Conservation (phyloP, 2,797 vertebrate genomes). For the Ficedula albicollis region DNA sequence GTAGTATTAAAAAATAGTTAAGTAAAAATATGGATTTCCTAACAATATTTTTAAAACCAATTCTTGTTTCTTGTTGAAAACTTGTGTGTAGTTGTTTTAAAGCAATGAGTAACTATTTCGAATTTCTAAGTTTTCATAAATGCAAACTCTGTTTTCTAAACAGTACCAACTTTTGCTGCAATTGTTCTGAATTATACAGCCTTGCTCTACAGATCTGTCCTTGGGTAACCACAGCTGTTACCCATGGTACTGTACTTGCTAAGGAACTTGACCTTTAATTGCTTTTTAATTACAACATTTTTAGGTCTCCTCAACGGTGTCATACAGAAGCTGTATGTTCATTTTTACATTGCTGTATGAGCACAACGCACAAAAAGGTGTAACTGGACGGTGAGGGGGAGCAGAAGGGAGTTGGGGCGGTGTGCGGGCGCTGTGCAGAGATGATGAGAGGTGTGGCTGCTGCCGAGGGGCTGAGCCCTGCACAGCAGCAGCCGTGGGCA, state of each 20-base stretch:
- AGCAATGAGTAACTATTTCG: not conserved
- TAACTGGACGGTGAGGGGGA: not conserved
- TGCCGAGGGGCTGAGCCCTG: not conserved
- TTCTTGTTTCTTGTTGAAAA: not conserved
- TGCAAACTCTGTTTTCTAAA: not conserved
- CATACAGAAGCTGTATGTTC: not conserved
- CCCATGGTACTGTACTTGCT: not conserved
- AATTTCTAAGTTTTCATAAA: not conserved
- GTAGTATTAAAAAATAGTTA: not conserved
- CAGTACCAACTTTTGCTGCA: not conserved
- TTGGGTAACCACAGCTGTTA: not conserved
- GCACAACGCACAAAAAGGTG: fast-evolving
- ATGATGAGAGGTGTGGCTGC: fast-evolving
- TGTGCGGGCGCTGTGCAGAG: not conserved
- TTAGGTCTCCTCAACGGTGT: not conserved
- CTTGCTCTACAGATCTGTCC: not conserved
- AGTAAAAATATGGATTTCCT: not conserved
- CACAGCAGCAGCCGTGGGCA: fast-evolving
- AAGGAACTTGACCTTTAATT: not conserved
- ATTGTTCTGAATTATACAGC: not conserved
- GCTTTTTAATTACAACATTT: not conserved
- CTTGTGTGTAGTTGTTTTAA: not conserved
- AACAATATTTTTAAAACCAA: not conserved
- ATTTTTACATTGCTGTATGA: not conserved
- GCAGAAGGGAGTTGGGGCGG: not conserved